A percentile compares a stretch with the other conserved stretches of the same genome.
Evolutionary conservation across 2,888 invertebrate genomes (phyloP).

Genomic region (Calliopum simillimum): DNA sequence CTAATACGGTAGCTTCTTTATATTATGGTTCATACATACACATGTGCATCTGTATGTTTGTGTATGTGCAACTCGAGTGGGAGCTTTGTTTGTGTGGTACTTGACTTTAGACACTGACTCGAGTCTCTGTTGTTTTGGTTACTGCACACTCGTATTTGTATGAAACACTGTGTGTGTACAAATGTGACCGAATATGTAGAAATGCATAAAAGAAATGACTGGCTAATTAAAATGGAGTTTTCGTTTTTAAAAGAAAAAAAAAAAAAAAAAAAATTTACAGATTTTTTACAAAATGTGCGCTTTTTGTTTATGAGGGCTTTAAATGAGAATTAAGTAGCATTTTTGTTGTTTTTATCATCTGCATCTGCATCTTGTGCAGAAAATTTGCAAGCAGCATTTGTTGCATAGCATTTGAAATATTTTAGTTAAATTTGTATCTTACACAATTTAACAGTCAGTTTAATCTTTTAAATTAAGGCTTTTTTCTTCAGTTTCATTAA

Average conservation of each 20-base stretch:
- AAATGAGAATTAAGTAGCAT: slow-evolving; percentile 15
- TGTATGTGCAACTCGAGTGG: too few species aligned
- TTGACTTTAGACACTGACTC: slow-evolving; percentile 26
- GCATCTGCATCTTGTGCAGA: neutral
- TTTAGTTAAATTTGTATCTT: too few species aligned
- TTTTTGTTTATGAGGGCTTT: neutral
- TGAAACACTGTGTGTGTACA: too few species aligned
- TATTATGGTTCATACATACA: too few species aligned
- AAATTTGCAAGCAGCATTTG: neutral
- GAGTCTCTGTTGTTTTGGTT: too few species aligned
- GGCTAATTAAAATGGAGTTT: slow-evolving; percentile 43
- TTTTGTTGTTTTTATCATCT: neutral
- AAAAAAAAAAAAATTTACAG: neutral
- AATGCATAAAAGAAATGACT: neutral
- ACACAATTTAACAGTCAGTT: too few species aligned
- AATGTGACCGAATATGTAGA: slow-evolving; percentile 23
- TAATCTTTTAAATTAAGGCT: too few species aligned
- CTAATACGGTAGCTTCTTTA: slow-evolving; percentile 34
- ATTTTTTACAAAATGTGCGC: neutral
- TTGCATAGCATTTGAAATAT: too few species aligned
- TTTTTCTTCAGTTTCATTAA: too few species aligned
- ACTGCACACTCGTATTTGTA: neutral
- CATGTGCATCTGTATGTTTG: too few species aligned
- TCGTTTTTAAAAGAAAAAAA: slow-evolving; percentile 31
- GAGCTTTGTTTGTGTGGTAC: neutral